These are phyloP conservation scores for Plutella xylostella DNA, from an alignment of 2,888 invertebrate species.

Conservation along the genomic window DNA sequence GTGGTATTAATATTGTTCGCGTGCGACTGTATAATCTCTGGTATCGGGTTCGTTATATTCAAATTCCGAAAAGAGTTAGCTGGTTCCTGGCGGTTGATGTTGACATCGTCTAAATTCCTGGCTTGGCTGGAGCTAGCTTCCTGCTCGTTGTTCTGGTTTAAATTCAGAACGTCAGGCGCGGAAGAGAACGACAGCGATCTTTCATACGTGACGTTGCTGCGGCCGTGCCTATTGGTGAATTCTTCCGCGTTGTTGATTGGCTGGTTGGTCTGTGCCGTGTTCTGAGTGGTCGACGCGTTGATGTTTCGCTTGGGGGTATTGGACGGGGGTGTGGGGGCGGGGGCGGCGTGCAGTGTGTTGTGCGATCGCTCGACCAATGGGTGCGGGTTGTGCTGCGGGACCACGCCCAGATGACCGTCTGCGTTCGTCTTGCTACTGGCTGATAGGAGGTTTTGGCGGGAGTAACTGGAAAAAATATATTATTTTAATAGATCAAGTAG, in stretches of 20 bases:
- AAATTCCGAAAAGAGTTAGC: constrained; percentile 42
- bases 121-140: constrained; percentile 25
- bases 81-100: constrained; percentile 41
- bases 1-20: constrained; percentile 51
- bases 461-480: constrained; percentile 75
- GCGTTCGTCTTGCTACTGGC: constrained; percentile 81
- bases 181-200: constrained; percentile 59
- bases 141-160: constrained; percentile 51
- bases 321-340: constrained; percentile 32
- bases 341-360: constrained; percentile 52
- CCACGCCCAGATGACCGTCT: constrained; percentile 56
- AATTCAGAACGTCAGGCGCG: constrained; percentile 69
- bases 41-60: constrained; percentile 50
- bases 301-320: constrained; percentile 50
- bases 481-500: neutral
- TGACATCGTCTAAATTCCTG: constrained; percentile 34
- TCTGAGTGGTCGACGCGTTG: constrained; percentile 28
- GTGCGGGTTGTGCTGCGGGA: constrained; percentile 41
- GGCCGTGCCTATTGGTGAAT: constrained; percentile 24
- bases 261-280: constrained; percentile 3
- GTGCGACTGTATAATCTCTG: constrained; percentile 56
- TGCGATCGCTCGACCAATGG: constrained; percentile 69
- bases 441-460: constrained; percentile 88
- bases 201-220: constrained; percentile 45
- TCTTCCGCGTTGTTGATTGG: constrained; percentile 19